Conservation (phyloP, 2,888 invertebrate genomes). For the Plagodis pulveraria region DNA sequence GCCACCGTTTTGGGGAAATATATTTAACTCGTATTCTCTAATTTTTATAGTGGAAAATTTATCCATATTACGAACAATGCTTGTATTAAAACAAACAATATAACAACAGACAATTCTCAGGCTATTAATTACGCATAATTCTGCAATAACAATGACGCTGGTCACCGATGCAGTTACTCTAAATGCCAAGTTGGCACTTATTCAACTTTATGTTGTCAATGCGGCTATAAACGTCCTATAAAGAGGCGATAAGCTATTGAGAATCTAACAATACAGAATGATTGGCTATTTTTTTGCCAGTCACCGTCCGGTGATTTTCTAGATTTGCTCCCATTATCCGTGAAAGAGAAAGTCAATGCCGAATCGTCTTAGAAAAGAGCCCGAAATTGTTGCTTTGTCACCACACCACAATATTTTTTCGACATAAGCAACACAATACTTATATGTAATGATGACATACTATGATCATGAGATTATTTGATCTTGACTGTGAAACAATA, state of each 20-base stretch:
- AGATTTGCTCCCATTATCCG: slow-evolving; percentile 50
- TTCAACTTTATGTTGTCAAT: slow-evolving; percentile 26
- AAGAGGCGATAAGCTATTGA: slow-evolving; percentile 28
- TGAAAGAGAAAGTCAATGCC: slow-evolving; percentile 58
- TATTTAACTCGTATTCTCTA: too few relatives aligned
- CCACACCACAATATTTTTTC: slow-evolving; percentile 5
- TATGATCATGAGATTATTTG: not conserved
- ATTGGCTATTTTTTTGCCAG: slow-evolving; percentile 57
- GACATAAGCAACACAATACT: not conserved
- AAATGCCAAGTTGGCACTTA: slow-evolving; percentile 42
- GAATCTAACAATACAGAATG: slow-evolving; percentile 50
- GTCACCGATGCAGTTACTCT: slow-evolving; percentile 11
- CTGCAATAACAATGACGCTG: slow-evolving; percentile 16
- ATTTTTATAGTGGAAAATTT: not conserved
- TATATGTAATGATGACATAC: too few relatives aligned
- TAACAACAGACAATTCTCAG: slow-evolving; percentile 8
- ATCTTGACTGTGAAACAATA: slow-evolving; percentile 46
- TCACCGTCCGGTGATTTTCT: slow-evolving; percentile 53
- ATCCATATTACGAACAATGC: not conserved
- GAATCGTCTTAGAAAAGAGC: slow-evolving; percentile 31
- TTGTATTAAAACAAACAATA: slow-evolving; percentile 7
- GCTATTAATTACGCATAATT: slow-evolving; percentile 9
- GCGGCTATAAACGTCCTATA: slow-evolving; percentile 7
- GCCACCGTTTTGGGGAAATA: too few relatives aligned
- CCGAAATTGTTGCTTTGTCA: slow-evolving; percentile 21